A percentile compares a stretch with the other conserved stretches of the same genome.
These are phyloP conservation scores for Bombus breviceps DNA, from an alignment of 1,140 invertebrate genomes.

Conservation along the genomic window DNA sequence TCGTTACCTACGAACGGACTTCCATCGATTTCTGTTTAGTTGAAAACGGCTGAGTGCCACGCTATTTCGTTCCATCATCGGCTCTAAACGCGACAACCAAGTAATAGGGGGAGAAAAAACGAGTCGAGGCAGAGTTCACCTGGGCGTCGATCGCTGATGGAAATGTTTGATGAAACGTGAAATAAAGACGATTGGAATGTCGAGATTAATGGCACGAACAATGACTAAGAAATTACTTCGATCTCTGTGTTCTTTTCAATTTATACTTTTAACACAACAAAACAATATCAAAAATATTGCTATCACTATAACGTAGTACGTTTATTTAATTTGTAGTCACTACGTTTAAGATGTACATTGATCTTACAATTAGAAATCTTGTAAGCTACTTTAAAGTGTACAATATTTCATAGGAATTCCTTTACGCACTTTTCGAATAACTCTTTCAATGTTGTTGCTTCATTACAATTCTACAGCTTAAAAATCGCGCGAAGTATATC, in stretches of 20 bases:
- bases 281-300: no score
- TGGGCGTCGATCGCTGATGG: neutral
- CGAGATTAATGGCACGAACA: neutral
- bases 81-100: neutral
- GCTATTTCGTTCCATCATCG: neutral
- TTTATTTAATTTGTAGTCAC: no score
- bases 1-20: neutral
- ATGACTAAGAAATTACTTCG: neutral
- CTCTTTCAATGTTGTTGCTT: neutral
- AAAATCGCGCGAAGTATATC: no score
- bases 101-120: neutral
- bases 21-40: constrained; percentile 29
- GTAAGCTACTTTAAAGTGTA: no score
- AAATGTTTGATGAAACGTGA: constrained; percentile 7
- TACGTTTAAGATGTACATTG: neutral
- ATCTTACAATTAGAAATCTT: neutral
- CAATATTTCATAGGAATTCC: no score
- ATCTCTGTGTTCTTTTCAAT: neutral
- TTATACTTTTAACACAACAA: no score
- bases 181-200: neutral
- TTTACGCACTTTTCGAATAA: neutral
- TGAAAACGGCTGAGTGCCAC: neutral
- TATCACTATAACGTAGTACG: no score
- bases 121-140: neutral
- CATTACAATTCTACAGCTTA: neutral